Conservation (phyloP, 2,888 invertebrate genomes). For the Caenorhabditis sp. region DNA sequence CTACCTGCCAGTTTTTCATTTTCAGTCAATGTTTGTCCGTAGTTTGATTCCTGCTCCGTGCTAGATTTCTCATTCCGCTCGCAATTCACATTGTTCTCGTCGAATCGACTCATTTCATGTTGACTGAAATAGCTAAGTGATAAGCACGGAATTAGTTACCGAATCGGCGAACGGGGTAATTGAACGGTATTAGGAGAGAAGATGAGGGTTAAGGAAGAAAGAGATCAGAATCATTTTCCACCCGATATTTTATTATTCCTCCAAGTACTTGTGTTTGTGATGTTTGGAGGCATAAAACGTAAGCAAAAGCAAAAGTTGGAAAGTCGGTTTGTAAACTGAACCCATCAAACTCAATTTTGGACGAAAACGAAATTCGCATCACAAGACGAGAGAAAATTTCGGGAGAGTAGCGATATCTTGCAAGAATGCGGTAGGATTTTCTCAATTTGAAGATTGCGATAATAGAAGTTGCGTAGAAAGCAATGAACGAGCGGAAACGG, state of each 20-base stretch:
- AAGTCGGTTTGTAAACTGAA: neutral
- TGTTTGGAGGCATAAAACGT: neutral
- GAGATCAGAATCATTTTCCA: neutral
- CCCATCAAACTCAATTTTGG: neutral
- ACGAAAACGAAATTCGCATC: neutral
- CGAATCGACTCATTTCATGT: conserved; percentile 56
- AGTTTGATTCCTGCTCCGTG: conserved; percentile 5
- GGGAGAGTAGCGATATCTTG: conserved; percentile 1
- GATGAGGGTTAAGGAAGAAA: neutral
- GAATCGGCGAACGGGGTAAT: conserved; percentile 2
- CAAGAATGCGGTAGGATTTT: conserved; percentile 15
- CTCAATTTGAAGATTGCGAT: conserved; percentile 21
- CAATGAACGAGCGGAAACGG: conserved; percentile 47
- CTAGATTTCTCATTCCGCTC: conserved; percentile 7
- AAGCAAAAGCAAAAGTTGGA: neutral
- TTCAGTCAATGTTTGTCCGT: no score
- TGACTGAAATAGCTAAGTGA: conserved; percentile 36
- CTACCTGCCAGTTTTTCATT: no score
- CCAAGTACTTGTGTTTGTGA: neutral
- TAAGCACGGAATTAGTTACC: conserved; percentile 6
- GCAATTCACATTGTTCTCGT: conserved; percentile 23
- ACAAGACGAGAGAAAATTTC: conserved; percentile 6
- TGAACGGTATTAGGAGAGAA: neutral
- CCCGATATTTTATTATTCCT: neutral
- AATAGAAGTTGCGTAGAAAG: conserved; percentile 20